Evolutionary conservation across 2,888 invertebrate genomes (phyloP), one percentile per base, ranked within the genome.

Genomic region (Lepas anatifera): DNA sequence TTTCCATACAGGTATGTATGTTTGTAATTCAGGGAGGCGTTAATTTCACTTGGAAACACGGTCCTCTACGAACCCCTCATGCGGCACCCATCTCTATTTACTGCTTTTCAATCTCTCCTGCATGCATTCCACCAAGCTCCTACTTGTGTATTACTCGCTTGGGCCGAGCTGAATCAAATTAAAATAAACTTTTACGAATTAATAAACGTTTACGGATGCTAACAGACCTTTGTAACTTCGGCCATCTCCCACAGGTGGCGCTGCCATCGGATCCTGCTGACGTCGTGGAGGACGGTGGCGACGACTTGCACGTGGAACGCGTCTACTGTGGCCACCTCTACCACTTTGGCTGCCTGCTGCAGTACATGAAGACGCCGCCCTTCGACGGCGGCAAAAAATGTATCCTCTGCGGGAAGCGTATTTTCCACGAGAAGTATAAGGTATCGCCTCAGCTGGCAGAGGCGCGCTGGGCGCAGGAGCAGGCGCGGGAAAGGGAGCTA

Each of bases 391-490:
- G 88, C 71, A 89, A 89, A 78, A 83, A 83, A 73, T 89, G 89
- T 77, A 84, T 85, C 18, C 76, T 77, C 22, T 89, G 89, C 77
- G 84, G 83, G 10, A 81, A 85, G 74, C 84, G 84, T 75, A 85
- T 90, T 72, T 87, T 84, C 75, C 89, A 89, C 77, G 87, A 88
- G 74, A 88, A 88, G 76, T 90, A 88, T 87, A 85, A 85, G 70
- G 78, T 88, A 8, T 84, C 84, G 68, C 86, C 88, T 37, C 85
- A 85, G 76, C 80, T 88, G 43, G 87, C 88, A 0, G 89, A 89
- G 79, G 84, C 86, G 67, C 82, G 89, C 67, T 89, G 89, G 89
- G 89, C 89, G 2, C 89, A 89, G 76, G 85, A 88, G 76, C 87
- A 90, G 78, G 89, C 89, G 3, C 83, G 87, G 70, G 84, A 86